Evolutionary conservation across 2,797 vertebrate species (phyloP).

Genomic region (Amblyraja radiata): DNA sequence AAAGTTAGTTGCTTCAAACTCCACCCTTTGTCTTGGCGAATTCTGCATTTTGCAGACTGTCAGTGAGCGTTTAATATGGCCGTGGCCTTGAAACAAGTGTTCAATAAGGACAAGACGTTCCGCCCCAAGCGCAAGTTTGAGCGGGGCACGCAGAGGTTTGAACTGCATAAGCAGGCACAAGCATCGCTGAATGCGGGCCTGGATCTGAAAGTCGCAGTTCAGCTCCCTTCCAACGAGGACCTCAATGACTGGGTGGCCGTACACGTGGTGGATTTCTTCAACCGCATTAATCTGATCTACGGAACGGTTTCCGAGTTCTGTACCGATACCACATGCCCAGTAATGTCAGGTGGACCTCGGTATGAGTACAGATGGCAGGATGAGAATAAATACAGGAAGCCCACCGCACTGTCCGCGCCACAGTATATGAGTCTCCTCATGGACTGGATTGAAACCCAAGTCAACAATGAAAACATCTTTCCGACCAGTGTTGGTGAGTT

Average conservation of each 20-base stretch:
- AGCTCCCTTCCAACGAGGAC: slow-evolving; percentile 66
- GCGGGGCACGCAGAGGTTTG: slow-evolving; percentile 73
- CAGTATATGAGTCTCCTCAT: slow-evolving; percentile 77
- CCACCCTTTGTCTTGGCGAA: background rate
- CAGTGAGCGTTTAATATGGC: slow-evolving; percentile 53
- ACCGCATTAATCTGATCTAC: slow-evolving; percentile 75
- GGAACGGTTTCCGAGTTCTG: slow-evolving; percentile 75
- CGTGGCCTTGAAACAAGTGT: slow-evolving; percentile 70
- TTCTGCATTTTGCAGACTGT: background rate
- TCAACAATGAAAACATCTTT: slow-evolving; percentile 74
- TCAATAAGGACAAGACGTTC: slow-evolving; percentile 78
- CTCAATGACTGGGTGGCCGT: slow-evolving; percentile 74
- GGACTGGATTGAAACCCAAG: slow-evolving; percentile 77
- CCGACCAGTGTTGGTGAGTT: slow-evolving; percentile 70
- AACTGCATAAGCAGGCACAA: slow-evolving; percentile 71
- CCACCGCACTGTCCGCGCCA: slow-evolving; percentile 67
- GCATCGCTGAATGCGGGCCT: slow-evolving; percentile 66
- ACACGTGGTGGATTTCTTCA: slow-evolving; percentile 76
- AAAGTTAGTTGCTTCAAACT: background rate
- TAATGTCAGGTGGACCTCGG: slow-evolving; percentile 73
- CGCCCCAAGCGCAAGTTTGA: slow-evolving; percentile 74
- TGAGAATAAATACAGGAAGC: slow-evolving; percentile 70
- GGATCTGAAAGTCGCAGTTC: slow-evolving; percentile 66
- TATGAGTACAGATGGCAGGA: slow-evolving; percentile 77
- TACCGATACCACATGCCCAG: slow-evolving; percentile 67